Evolutionary conservation across 1,140 invertebrate species (phyloP).

Genomic region (Chironomus tepperi): DNA sequence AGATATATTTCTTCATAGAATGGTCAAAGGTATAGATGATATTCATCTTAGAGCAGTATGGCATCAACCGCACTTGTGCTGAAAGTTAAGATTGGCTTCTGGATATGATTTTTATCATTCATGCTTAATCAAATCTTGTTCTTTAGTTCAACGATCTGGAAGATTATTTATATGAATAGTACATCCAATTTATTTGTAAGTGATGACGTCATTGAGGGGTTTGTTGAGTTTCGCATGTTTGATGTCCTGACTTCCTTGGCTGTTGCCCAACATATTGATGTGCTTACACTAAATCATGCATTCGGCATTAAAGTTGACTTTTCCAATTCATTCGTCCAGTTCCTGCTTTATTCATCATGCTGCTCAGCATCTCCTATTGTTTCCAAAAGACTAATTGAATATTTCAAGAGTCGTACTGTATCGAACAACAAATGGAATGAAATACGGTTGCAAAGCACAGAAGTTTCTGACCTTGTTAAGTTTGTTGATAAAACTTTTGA

Average conservation of each 20-base stretch:
- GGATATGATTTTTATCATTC: background rate
- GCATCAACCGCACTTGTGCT: background rate
- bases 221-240: background rate
- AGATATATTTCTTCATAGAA: background rate
- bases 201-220: background rate
- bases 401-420: background rate
- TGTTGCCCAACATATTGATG: too few relatives aligned
- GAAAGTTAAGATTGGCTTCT: background rate
- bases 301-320: background rate
- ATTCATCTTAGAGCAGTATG: background rate
- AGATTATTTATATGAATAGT: background rate
- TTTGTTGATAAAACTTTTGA: background rate
- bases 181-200: background rate
- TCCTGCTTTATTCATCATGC: constrained; percentile 55
- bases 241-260: background rate
- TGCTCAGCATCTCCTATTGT: constrained; percentile 47
- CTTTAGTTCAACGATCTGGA: background rate
- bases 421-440: background rate
- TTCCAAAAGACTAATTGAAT: constrained; percentile 41
- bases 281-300: background rate
- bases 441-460: background rate
- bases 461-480: background rate
- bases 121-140: background rate
- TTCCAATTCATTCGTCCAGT: constrained; percentile 59
- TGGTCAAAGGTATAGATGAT: background rate